These are phyloP conservation scores for Stomatorhinus ivindoensis DNA, from an alignment of 2,113 vertebrate species.

Conservation along the genomic window DNA sequence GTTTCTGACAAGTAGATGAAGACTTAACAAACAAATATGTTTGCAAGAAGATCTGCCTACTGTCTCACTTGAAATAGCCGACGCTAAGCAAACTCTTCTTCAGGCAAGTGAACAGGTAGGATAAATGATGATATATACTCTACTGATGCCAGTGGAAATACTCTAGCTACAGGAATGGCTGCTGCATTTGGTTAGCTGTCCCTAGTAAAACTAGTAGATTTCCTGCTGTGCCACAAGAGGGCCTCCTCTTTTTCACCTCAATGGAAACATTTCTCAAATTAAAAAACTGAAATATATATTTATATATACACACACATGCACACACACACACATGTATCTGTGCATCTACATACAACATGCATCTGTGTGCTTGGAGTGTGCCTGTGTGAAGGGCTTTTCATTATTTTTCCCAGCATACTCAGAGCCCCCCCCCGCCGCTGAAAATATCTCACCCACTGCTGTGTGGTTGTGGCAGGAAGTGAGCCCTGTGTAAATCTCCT, in stretches of 20 bases:
- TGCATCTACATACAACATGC: neutral
- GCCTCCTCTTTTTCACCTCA: neutral
- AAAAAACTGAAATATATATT: neutral
- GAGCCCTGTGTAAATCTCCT: neutral
- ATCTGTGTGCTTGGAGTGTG: neutral
- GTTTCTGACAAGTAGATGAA: neutral
- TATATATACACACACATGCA: too few relatives aligned
- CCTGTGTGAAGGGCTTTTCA: neutral
- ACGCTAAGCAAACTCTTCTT: neutral
- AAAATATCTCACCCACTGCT: neutral
- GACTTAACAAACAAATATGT: neutral
- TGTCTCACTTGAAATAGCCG: neutral
- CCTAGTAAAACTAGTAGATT: neutral
- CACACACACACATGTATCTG: too few relatives aligned
- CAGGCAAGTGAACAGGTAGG: neutral
- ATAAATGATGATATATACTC: neutral
- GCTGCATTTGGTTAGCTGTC: neutral
- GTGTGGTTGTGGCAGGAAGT: neutral
- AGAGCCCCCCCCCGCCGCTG: neutral
- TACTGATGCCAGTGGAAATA: neutral
- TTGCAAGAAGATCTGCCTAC: neutral
- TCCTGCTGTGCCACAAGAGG: neutral
- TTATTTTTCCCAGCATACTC: neutral
- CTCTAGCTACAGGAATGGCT: neutral
- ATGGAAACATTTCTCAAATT: neutral